Evolutionary conservation across 2,113 vertebrate species (phyloP).

Genomic region (Lamprotornis superbus): DNA sequence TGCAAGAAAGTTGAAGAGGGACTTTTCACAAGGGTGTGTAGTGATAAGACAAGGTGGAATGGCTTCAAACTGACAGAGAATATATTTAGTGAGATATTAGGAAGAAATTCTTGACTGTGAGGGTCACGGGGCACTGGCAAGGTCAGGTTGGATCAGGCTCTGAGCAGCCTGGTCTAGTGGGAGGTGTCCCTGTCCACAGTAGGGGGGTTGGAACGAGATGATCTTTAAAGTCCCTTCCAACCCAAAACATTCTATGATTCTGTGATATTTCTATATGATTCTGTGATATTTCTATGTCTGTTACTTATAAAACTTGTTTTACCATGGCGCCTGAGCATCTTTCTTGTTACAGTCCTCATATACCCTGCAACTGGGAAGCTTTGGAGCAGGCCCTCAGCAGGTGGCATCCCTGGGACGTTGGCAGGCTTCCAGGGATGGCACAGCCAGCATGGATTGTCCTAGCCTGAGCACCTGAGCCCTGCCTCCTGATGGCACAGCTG

Average conservation of each 20-base stretch:
- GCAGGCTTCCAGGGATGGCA: not conserved
- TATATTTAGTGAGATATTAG: not conserved
- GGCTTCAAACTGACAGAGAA: not conserved
- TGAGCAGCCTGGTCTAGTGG: not conserved
- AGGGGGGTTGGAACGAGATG: fast-evolving
- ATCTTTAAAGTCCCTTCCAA: not conserved
- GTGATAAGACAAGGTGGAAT: not conserved
- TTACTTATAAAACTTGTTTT: not conserved
- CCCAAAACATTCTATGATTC: not conserved
- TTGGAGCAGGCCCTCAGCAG: not conserved
- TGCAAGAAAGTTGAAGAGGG: not conserved
- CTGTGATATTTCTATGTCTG: not conserved
- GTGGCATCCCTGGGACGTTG: not conserved
- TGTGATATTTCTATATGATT: not conserved
- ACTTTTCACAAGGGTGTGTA: not conserved
- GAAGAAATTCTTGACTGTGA: not conserved
- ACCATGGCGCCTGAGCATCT: not conserved
- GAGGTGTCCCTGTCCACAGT: not conserved
- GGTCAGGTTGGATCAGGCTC: not conserved
- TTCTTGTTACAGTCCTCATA: not conserved
- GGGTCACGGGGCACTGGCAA: not conserved
- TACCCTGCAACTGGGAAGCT: not conserved
- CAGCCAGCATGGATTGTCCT: not conserved
- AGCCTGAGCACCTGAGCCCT: not conserved
- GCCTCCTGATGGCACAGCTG: not conserved